phyloP scores from a whole-genome alignment of 2,113 vertebrate species.

The Smithornis capensis region DNA sequence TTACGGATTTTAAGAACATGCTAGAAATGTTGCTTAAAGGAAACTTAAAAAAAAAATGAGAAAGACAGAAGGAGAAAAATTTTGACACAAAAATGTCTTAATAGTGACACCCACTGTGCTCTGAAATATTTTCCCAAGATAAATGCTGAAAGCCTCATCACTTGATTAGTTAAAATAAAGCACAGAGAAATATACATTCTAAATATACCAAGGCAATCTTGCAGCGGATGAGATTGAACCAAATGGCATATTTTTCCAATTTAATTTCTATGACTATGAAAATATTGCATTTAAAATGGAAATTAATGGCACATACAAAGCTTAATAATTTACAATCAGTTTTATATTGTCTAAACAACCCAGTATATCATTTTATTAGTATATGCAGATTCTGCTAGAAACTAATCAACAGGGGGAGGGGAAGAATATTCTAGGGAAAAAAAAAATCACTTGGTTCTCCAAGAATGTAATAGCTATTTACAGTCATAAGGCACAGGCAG shows the following conservation, averaged over 20 bases:
- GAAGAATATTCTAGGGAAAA: neutral
- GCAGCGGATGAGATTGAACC: neutral
- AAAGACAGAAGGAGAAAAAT: neutral
- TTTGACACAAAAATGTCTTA: neutral
- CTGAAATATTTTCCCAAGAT: neutral
- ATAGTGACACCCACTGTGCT: neutral
- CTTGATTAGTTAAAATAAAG: slow-evolving; percentile 5
- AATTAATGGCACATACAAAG: neutral
- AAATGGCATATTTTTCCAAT: neutral
- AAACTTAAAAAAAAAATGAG: neutral
- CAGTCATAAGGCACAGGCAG: neutral
- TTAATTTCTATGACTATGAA: neutral
- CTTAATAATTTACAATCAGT: neutral
- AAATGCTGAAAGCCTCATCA: neutral
- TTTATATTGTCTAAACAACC: neutral
- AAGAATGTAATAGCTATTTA: neutral
- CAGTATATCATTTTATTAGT: neutral
- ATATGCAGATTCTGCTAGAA: neutral
- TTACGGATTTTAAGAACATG: neutral
- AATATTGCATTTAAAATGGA: slow-evolving; percentile 5
- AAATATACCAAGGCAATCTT: neutral
- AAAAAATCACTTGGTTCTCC: neutral
- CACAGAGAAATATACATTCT: neutral
- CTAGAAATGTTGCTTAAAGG: neutral
- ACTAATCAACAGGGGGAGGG: neutral